Base-by-base conservation (phyloP, 2,888 invertebrate species). In the Reticulitermes lucifugus region DNA sequence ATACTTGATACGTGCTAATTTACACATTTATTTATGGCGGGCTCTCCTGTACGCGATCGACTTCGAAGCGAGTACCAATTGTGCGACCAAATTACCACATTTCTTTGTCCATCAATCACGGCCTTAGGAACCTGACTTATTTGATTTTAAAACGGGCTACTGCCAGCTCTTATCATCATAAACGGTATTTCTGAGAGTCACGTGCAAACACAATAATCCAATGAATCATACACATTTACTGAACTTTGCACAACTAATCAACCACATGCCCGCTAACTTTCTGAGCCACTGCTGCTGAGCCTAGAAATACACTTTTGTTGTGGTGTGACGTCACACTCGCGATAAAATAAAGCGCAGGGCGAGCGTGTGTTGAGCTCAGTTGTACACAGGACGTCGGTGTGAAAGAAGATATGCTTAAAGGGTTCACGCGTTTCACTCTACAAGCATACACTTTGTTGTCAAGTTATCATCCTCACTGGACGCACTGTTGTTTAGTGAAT, bases 391-490 rank as follows among this genome's bases (percentile, higher is more conserved):
- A 77, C 51, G 77, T 7, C 51, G 77, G 41, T 46, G 84, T 22
- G 25, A n/a, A 29, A 22, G 12, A 3, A 73, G 60, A 71, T 79
- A 81, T 81, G 81, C 70, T 70, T 81, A 81, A 55, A 83, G 79
- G 73, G 35, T 80, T 83, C 46, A 82, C 80, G 55, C 77, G 82
- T 59, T 83, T 79, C 29, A 83, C 79, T 79, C 73, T 41, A 51
- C 43, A 77, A n/a, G 77, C 22, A 1, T 46, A 22, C 55, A 85
- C 35, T 35, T 85, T 85, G 46, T 73, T 81, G 75, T 70, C 83
- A 70, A 81, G 81, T 41, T 81, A 81, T 22, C 81, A 70, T 81
- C 81, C 81, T 35, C 84, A 83, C 82, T 86, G 86, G 86, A 84
- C 79, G 35, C 81, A 83, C 55, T 86, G 75, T 51, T 65, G 86